phyloP scores from a whole-genome alignment of 2,888 invertebrate genomes.

The Plagodis dolabraria region DNA sequence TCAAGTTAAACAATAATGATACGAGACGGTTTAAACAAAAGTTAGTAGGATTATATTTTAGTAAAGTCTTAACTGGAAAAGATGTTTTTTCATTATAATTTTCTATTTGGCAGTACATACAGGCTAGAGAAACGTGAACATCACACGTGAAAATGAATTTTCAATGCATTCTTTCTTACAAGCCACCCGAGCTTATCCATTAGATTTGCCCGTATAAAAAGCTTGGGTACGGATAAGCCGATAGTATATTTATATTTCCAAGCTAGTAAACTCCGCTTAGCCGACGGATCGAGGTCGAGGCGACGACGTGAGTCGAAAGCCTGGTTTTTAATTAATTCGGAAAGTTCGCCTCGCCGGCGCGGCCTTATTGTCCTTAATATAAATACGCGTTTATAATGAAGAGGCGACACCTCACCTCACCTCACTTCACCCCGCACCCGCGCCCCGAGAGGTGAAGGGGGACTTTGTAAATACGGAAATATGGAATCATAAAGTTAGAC shows the following conservation, averaged over 20 bases:
- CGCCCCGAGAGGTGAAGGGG: constrained; percentile 34
- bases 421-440: constrained; percentile 31
- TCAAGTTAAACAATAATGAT: too few relatives aligned
- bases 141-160: too few relatives aligned
- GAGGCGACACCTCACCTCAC: constrained; percentile 55
- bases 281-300: constrained; percentile 16
- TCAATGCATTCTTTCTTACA: too few relatives aligned
- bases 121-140: too few relatives aligned
- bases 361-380: constrained; percentile 52
- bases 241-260: background rate
- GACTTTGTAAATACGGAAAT: constrained; percentile 69
- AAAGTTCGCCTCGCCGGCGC: constrained; percentile 54
- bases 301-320: constrained; percentile 53
- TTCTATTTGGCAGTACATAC: too few relatives aligned
- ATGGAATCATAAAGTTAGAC: constrained; percentile 67
- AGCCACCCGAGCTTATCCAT: too few relatives aligned
- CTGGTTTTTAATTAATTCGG: constrained; percentile 71
- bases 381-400: constrained; percentile 60
- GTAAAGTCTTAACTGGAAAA: too few relatives aligned
- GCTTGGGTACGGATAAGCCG: too few relatives aligned
- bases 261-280: background rate
- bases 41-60: too few relatives aligned
- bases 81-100: too few relatives aligned
- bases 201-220: too few relatives aligned
- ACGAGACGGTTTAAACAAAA: too few relatives aligned